phyloP scores from a whole-genome alignment of 2,113 vertebrate genomes.

The Leuciscus idus region DNA sequence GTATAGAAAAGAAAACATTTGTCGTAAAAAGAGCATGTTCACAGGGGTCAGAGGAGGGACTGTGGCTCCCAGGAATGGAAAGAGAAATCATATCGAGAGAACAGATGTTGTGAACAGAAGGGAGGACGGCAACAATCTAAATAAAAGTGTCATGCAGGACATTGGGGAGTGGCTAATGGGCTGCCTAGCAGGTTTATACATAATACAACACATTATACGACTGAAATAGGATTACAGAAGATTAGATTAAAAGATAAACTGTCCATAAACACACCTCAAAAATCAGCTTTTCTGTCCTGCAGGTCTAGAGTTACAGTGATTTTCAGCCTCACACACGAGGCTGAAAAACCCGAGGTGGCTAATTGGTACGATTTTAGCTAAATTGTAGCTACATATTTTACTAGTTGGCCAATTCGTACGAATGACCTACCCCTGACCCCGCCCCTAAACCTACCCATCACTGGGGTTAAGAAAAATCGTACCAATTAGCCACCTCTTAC shows the following conservation, averaged over 20 bases:
- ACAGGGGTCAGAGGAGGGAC: constrained; percentile 4
- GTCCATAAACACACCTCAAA: background rate
- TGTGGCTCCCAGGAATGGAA: background rate
- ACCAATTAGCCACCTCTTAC: too few relatives aligned
- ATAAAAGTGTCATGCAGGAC: background rate
- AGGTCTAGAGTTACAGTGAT: background rate
- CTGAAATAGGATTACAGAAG: background rate
- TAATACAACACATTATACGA: constrained; percentile 3
- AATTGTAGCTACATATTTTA: too few relatives aligned
- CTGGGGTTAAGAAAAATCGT: too few relatives aligned
- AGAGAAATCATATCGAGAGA: background rate
- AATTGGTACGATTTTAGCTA: too few relatives aligned
- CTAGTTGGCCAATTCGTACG: too few relatives aligned
- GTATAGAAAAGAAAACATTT: constrained; percentile 31
- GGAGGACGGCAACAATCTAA: background rate
- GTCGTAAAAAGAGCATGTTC: background rate
- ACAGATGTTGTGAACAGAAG: constrained; percentile 16
- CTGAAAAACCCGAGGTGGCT: too few relatives aligned
- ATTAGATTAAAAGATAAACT: background rate
- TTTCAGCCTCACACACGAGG: too few relatives aligned
- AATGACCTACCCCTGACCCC: too few relatives aligned
- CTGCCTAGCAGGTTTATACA: constrained; percentile 10
- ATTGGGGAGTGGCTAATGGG: background rate
- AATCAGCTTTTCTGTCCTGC: background rate
- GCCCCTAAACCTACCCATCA: too few relatives aligned